Evolutionary conservation across 2,113 vertebrate genomes (phyloP), one percentile per base, ranked within the genome.

Genomic region (Triplophysa siluroides): DNA sequence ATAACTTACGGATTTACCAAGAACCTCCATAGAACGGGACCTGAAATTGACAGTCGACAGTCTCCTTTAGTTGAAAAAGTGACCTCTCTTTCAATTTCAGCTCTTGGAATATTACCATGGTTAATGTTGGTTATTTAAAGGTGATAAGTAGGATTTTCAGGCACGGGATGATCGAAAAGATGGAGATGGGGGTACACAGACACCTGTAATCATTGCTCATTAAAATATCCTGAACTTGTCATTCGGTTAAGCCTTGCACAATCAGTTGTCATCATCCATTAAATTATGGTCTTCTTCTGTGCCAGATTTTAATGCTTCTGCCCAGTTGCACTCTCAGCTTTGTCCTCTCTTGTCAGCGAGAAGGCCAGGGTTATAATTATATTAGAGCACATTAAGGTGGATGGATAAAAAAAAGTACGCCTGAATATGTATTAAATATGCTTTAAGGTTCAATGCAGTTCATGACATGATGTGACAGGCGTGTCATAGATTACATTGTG

Each of bases 161-260:
- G 65, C 6, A 29, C 14, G 75, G 43, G 69, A 74, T 50, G 70
- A 6, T 77, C 56, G 33, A 60, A 66, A 21, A 78, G 63, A 67
- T 12, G 24, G 13, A 70, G 70, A 74, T 23, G 41, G 14, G 74
- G 47, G 67, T 45, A 68, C 29, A 43, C 64, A 4, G 64, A 79
- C 65, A 21, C 71, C 69, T 80, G 47, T 78, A 76, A 85, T 85
- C 81, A 83, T 33, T 71, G 54, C 79, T 85, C 72, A 81, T 85
- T 85, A 85, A 78, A 81, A 83, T 64, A 79, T 61, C 70, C 62
- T 76, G 50, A 76, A 63, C 75, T 76, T 81, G 70, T 81, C 45
- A 19, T 76, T 75, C 16, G 13, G 26, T 52, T 52, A 50, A 74
- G 58, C 78, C 50, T 43, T 71, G 71, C 69, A 78, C 78, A 78